phyloP scores from a whole-genome alignment of 2,113 vertebrate genomes.

The Podarcis muralis region DNA sequence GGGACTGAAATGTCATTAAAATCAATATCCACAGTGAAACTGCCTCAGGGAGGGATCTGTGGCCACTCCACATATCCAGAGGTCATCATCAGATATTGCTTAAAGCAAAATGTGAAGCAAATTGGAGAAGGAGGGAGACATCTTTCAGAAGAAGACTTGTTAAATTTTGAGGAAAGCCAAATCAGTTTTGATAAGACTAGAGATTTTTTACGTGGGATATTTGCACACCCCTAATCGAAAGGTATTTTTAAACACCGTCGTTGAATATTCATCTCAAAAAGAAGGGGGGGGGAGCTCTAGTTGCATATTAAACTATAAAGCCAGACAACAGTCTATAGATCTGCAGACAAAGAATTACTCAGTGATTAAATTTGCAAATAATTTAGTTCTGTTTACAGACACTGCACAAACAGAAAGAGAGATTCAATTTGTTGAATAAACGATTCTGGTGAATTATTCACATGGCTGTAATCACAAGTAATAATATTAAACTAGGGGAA shows the following conservation, averaged over 20 bases:
- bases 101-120: not conserved
- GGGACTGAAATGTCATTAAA: no score
- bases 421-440: conserved; percentile 33
- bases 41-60: no score
- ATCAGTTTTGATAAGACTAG: not conserved
- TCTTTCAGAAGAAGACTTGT: not conserved
- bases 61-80: no score
- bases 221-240: not conserved
- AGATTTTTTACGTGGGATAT: not conserved
- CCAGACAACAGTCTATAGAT: conserved; percentile 16
- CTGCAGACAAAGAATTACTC: conserved; percentile 27
- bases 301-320: conserved; percentile 8
- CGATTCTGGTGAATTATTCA: conserved; percentile 28
- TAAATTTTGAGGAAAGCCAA: not conserved
- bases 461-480: conserved; percentile 42
- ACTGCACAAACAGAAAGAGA: conserved; percentile 22
- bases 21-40: no score
- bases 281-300: not conserved
- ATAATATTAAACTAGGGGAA: conserved; percentile 35
- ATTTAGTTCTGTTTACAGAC: conserved; percentile 37
- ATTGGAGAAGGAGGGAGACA: not conserved
- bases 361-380: conserved; percentile 38
- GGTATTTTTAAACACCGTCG: not conserved
- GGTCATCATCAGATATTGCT: not conserved
- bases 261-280: conserved; percentile 21